Evolutionary conservation across 2,888 invertebrate species (phyloP), one percentile per base, ranked within the genome.

Genomic region (Xylota segnis): DNA sequence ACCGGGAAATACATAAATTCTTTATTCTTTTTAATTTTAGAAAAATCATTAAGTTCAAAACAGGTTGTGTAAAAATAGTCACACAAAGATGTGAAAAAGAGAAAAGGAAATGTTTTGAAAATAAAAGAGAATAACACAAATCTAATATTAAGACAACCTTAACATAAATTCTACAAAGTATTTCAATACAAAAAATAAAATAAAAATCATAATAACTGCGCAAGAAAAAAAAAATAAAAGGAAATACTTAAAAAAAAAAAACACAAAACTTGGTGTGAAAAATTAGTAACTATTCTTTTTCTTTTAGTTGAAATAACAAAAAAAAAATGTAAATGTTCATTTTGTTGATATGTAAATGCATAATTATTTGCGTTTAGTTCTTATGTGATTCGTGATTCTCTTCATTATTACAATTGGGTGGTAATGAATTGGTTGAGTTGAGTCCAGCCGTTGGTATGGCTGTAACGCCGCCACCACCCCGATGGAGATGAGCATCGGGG

Each of bases 401-500:
- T 88, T 89, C 88, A 82, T 81, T 88, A 87, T 88, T 87, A 87
- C 86, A 87, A 83, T 87, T 82, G 79, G 87, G 87, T 71, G 87
- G 87, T 71, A 87, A 27, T 66, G 87, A 87, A 66, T 87, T 87
- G 56, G 87, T 86, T 59, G 86, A 77, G 82, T 87, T 87, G 71
- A 82, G 56, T 76, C 75, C 87, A 87, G 81, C 66, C 47, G 72
- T 23, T 81, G 78, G 74, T 66, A 83, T 79, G 86, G 83, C 71
- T 86, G 77, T 68, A 66, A 14, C 23, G 83, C 59, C 76, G 81
- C 65, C 77, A 82, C 74, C 77, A 16, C 83, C 87, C 47, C 83
- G 74, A 78, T 86, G 87, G 45, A 88, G 87, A 76, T 88, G 88
- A 68, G 83, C 79, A 88, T 89, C 89, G 27, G 90, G 89, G 7